Conservation (phyloP, 2,888 invertebrate species). For the Ceraclea dissimilis region DNA sequence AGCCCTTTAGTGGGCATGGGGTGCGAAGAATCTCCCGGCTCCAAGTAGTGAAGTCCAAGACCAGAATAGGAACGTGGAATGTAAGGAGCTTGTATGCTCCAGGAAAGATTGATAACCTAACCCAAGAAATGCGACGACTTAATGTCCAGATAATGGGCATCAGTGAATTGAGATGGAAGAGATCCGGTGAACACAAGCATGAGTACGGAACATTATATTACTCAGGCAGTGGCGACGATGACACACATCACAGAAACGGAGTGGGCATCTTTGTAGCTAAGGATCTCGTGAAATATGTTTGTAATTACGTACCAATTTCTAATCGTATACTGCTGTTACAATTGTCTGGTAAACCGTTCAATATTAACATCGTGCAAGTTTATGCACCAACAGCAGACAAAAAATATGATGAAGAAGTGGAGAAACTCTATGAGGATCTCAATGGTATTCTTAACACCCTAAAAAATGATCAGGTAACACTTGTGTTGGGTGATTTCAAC, state of each 20-base stretch:
- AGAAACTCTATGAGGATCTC: too few species aligned
- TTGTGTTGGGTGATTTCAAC: too few species aligned
- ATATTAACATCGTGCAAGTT: not conserved
- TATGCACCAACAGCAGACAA: too few species aligned
- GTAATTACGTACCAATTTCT: too few species aligned
- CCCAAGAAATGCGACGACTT: not conserved
- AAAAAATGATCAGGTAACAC: too few species aligned
- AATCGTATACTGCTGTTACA: too few species aligned
- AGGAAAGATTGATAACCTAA: not conserved
- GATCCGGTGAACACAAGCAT: not conserved
- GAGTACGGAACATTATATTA: not conserved
- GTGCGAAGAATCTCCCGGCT: not conserved
- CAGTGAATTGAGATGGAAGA: conserved; percentile 1
- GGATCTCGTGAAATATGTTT: not conserved
- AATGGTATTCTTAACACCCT: too few species aligned
- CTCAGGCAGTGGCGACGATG: not conserved
- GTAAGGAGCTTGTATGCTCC: not conserved
- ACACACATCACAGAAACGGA: not conserved
- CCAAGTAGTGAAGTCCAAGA: not conserved
- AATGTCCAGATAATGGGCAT: conserved; percentile 4
- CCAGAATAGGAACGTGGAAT: too few species aligned
- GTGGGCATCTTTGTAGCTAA: not conserved
- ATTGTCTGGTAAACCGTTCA: not conserved
- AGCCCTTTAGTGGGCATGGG: not conserved
- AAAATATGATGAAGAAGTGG: too few species aligned